Conservation (phyloP, 2,888 invertebrate genomes). For the Xestia c-nigrum region DNA sequence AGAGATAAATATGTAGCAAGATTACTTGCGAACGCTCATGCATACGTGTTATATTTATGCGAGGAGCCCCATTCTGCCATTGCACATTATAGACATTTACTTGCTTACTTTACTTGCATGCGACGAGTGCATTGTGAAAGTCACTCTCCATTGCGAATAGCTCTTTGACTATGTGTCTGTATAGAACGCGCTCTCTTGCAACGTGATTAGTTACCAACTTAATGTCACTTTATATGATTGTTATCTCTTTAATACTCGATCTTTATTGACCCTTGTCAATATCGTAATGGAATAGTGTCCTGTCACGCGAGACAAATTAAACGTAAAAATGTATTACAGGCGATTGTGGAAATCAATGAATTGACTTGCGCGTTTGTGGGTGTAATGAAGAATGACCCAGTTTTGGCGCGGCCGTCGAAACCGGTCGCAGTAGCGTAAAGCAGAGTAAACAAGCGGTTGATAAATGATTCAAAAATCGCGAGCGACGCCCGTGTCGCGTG, state of each 20-base stretch:
- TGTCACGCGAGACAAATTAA: conserved; percentile 70
- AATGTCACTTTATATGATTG: conserved; percentile 60
- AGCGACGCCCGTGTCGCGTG: conserved; percentile 67
- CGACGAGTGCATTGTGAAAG: conserved; percentile 59
- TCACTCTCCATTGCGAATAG: conserved; percentile 50
- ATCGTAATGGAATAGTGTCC: conserved; percentile 65
- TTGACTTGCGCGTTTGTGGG: conserved; percentile 65
- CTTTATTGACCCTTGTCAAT: conserved; percentile 72
- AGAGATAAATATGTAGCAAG: conserved; percentile 59
- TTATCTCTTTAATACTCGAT: conserved; percentile 64
- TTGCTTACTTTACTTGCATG: conserved; percentile 38
- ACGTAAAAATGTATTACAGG: conserved; percentile 48
- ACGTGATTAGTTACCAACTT: conserved; percentile 53
- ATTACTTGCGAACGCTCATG: conserved; percentile 45
- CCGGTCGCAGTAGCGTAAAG: conserved; percentile 72
- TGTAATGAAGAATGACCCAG: conserved; percentile 77
- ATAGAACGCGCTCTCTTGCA: conserved; percentile 44
- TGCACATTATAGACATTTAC: conserved; percentile 51
- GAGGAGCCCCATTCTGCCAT: conserved; percentile 46
- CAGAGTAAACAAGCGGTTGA: conserved; percentile 76
- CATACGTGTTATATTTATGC: conserved; percentile 44
- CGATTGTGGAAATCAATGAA: conserved; percentile 70
- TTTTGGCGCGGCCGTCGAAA: conserved; percentile 64
- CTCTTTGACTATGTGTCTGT: conserved; percentile 36
- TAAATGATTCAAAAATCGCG: conserved; percentile 78